Evolutionary conservation across 2,888 invertebrate genomes (phyloP).

Genomic region (Polietes domitor): DNA sequence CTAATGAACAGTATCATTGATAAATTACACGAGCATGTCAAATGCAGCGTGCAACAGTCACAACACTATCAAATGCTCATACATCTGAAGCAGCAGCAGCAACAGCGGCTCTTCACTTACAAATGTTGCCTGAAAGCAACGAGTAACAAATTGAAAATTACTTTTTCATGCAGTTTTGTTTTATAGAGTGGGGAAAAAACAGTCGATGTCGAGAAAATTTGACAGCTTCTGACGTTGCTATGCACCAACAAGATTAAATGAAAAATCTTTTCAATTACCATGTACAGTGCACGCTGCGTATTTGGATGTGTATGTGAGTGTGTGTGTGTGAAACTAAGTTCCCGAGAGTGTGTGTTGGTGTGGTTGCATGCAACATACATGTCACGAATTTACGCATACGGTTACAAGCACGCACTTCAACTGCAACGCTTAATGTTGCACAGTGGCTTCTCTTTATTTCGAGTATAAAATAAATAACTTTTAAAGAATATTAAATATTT

Average conservation of each 20-base stretch:
- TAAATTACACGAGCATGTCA: conserved; percentile 64
- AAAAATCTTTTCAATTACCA: conserved; percentile 36
- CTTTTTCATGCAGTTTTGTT: conserved; percentile 34
- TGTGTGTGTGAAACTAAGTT: conserved; percentile 42
- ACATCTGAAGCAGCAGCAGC: conserved; percentile 29
- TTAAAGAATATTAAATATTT: too few relatives aligned
- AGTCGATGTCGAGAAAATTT: conserved; percentile 29
- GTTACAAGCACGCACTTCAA: not conserved
- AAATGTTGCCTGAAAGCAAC: conserved; percentile 45
- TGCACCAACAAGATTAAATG: conserved; percentile 49
- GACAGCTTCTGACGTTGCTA: conserved; percentile 44
- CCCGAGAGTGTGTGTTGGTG: conserved; percentile 62
- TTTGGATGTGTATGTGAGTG: conserved; percentile 19
- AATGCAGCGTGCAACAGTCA: conserved; percentile 57
- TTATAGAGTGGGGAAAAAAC: not conserved
- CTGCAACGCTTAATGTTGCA: not conserved
- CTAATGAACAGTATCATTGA: conserved; percentile 63
- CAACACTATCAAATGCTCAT: conserved; percentile 39
- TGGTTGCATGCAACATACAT: conserved; percentile 14
- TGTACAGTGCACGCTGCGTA: conserved; percentile 19
- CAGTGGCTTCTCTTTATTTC: too few relatives aligned
- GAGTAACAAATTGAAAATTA: conserved; percentile 23
- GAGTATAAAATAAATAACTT: too few relatives aligned
- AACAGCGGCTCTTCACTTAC: conserved; percentile 42
- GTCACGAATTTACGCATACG: conserved; percentile 3